phyloP scores from a whole-genome alignment of 2,888 invertebrate species.

The Polyploca ridens region DNA sequence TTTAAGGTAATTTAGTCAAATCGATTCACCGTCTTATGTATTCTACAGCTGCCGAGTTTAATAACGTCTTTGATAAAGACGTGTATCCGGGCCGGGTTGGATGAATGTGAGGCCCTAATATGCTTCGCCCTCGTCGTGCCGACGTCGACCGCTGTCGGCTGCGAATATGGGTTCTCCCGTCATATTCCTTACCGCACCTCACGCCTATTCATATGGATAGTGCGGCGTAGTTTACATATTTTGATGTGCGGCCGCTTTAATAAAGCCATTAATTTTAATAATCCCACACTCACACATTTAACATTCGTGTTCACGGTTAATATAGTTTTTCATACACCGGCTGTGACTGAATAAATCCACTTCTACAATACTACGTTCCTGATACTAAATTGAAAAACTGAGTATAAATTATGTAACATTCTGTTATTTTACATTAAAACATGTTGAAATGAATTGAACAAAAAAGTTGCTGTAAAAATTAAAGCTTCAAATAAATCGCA shows the following conservation, averaged over 20 bases:
- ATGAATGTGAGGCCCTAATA: conserved; percentile 71
- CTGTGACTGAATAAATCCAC: conserved; percentile 26
- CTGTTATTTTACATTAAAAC: too few relatives aligned
- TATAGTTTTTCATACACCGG: conserved; percentile 45
- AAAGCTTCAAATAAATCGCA: too few relatives aligned
- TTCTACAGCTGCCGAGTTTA: conserved; percentile 68
- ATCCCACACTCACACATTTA: conserved; percentile 47
- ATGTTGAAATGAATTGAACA: too few relatives aligned
- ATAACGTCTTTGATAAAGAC: conserved; percentile 76
- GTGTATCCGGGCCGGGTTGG: conserved; percentile 63
- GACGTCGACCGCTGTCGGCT: conserved; percentile 71
- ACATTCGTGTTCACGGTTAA: conserved; percentile 44
- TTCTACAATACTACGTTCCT: not conserved
- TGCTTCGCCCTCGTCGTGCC: conserved; percentile 58
- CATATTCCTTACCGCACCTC: conserved; percentile 67
- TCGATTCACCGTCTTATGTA: conserved; percentile 60
- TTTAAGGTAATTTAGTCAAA: conserved; percentile 57
- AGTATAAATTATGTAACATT: too few relatives aligned
- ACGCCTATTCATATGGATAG: conserved; percentile 69
- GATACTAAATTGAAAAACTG: not conserved
- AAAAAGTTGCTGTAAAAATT: too few relatives aligned
- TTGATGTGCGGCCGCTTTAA: conserved; percentile 61
- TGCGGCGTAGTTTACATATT: conserved; percentile 73
- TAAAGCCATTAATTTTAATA: conserved; percentile 75
- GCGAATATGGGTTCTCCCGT: conserved; percentile 63